Conservation (phyloP, 2,888 invertebrate genomes). For the Hypena proboscidalis region DNA sequence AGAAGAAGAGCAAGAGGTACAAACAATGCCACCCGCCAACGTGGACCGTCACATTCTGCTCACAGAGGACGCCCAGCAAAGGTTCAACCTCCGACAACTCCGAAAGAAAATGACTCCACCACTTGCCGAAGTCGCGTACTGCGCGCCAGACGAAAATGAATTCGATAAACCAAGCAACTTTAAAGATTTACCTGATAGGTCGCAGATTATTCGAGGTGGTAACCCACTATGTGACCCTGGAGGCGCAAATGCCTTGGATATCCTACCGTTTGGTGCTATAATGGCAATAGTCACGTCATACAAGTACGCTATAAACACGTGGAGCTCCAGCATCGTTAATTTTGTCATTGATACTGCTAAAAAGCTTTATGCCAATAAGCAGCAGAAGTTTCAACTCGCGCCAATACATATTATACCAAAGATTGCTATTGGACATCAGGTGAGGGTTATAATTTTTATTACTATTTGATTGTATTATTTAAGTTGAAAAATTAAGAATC, state of each 20-base stretch:
- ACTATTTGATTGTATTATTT: neutral
- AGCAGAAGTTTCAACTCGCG: conserved; percentile 73
- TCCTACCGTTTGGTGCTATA: conserved; percentile 84
- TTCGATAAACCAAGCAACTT: conserved; percentile 85
- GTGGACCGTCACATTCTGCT: conserved; percentile 69
- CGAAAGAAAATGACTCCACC: conserved; percentile 69
- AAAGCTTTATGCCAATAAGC: conserved; percentile 70
- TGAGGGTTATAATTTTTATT: conserved; percentile 27
- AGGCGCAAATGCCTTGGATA: conserved; percentile 51
- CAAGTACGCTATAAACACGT: conserved; percentile 85
- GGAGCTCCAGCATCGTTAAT: conserved; percentile 86
- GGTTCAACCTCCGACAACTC: conserved; percentile 70
- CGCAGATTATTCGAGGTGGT: conserved; percentile 84
- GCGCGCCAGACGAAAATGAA: conserved; percentile 76
- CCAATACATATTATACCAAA: conserved; percentile 86
- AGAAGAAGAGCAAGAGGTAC: conserved; percentile 67
- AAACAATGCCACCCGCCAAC: conserved; percentile 55
- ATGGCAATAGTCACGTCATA: conserved; percentile 86
- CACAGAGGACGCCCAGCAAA: conserved; percentile 68
- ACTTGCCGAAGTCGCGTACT: conserved; percentile 53
- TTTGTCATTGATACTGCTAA: conserved; percentile 82
- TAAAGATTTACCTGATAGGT: conserved; percentile 84
- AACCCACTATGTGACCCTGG: conserved; percentile 61
- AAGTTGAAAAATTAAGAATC: no score
- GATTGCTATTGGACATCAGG: conserved; percentile 85